Evolutionary conservation across 2,113 vertebrate species (phyloP).

Genomic region (Spilogale gracilis): DNA sequence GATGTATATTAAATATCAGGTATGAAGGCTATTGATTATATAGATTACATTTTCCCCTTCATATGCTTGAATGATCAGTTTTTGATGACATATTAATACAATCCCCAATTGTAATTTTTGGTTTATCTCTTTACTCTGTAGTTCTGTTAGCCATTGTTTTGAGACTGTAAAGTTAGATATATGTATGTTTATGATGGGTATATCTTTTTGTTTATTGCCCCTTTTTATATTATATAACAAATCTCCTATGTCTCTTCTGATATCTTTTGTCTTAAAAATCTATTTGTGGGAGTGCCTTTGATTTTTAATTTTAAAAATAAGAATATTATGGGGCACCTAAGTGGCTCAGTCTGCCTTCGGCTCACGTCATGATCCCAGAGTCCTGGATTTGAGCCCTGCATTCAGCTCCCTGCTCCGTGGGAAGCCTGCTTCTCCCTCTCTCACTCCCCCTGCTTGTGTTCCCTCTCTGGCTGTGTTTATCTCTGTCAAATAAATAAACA

Average conservation of each 20-base stretch:
- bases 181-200: background rate
- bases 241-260: background rate
- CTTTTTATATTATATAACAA: background rate
- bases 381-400: no score
- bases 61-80: background rate
- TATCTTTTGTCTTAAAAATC: background rate
- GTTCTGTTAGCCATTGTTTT: background rate
- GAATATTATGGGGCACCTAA: no score
- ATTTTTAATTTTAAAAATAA: no score
- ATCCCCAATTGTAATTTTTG: background rate
- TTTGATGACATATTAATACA: background rate
- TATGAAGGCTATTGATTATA: background rate
- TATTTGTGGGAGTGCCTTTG: background rate
- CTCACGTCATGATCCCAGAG: no score
- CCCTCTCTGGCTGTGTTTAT: no score
- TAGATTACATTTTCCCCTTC: background rate
- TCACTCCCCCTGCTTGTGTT: no score
- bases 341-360: no score
- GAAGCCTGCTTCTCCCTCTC: no score
- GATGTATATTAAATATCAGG: background rate
- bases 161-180: background rate
- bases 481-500: no score
- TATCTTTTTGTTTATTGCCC: background rate
- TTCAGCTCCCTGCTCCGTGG: no score
- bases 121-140: background rate